A percentile compares a stretch with the other conserved stretches of the same genome.
Conservation (phyloP, 2,113 vertebrate species). For the Mirounga angustirostris region DNA sequence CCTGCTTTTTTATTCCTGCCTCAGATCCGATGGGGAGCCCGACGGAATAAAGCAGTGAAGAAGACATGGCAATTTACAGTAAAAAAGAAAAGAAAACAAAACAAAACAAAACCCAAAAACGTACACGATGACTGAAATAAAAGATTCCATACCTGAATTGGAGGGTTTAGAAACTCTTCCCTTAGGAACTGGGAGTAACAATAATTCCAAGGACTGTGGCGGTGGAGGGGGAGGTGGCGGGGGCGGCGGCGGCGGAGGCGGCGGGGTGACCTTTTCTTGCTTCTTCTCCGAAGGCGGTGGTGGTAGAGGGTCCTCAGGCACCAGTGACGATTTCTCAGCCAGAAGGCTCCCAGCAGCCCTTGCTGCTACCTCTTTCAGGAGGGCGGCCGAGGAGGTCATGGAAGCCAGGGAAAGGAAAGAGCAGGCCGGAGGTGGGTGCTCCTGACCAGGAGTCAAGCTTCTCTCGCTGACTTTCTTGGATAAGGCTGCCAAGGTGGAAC, state of each 20-base stretch:
- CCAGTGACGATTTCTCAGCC: conserved; percentile 93
- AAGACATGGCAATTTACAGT: neutral
- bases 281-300: conserved; percentile 93
- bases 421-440: conserved; percentile 93
- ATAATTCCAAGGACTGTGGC: conserved; percentile 93
- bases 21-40: conserved; percentile 52
- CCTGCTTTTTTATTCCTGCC: conserved; percentile 39
- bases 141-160: conserved; percentile 91
- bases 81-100: neutral
- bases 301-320: conserved; percentile 93
- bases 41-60: neutral
- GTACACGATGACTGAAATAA: neutral
- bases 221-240: conserved; percentile 90
- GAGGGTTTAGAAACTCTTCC: conserved; percentile 93
- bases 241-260: conserved; percentile 84
- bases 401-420: conserved; percentile 98
- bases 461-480: conserved; percentile 99
- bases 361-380: conserved; percentile 98
- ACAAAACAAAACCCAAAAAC: neutral
- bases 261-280: conserved; percentile 93
- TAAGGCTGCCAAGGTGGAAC: conserved; percentile 97
- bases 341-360: conserved; percentile 97
- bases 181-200: conserved; percentile 95
- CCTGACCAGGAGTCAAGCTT: conserved; percentile 92
- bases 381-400: conserved; percentile 98